phyloP scores from a whole-genome alignment of 2,888 invertebrate genomes.

The Flexamia atlantica region DNA sequence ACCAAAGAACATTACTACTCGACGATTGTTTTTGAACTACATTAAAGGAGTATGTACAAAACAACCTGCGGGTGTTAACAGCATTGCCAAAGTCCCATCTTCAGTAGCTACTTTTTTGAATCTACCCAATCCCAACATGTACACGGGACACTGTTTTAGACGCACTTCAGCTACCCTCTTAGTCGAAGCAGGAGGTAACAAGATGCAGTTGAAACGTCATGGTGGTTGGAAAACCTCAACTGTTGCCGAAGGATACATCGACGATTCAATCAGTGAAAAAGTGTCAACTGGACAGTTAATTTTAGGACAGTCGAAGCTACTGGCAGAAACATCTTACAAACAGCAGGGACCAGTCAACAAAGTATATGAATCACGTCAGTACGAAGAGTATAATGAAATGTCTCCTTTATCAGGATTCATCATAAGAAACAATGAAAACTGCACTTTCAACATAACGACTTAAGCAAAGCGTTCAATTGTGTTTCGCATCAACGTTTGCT shows the following conservation, averaged over 20 bases:
- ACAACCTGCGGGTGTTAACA: conserved; percentile 14
- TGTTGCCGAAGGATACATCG: conserved; percentile 35
- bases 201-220: conserved; percentile 31
- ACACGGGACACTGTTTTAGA: conserved; percentile 28
- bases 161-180: conserved; percentile 40
- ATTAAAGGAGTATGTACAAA: conserved; percentile 20
- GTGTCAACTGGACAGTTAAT: conserved; percentile 2
- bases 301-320: conserved; percentile 17
- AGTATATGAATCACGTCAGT: neutral
- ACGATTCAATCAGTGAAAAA: conserved; percentile 13
- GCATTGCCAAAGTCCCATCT: neutral
- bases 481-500: no score
- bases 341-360: neutral
- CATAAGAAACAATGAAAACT: neutral
- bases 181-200: conserved; percentile 36
- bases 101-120: conserved; percentile 19
- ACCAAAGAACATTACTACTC: neutral
- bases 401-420: neutral
- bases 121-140: neutral
- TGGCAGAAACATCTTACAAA: neutral
- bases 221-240: conserved; percentile 39
- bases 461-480: no score
- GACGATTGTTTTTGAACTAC: neutral
- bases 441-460: conserved; percentile 10
- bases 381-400: neutral